Base-by-base conservation (phyloP, 2,113 vertebrate genomes). In the Gadus chalcogrammus region DNA sequence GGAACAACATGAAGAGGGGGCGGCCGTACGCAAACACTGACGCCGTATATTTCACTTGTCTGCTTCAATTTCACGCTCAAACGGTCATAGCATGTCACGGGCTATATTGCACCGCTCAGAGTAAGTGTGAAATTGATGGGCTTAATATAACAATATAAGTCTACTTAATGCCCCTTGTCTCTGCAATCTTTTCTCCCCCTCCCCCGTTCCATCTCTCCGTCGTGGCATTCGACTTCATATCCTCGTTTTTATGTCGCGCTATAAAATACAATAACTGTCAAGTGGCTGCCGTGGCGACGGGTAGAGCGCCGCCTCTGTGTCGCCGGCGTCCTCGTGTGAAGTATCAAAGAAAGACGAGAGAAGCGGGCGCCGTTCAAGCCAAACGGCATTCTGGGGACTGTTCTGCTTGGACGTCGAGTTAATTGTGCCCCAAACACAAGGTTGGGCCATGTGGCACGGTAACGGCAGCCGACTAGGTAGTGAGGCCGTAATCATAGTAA, bases 11-110 rank as follows among this genome's bases (percentile, higher is more conserved):
- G 7, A 48, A 48, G 1, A 42, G 38, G 6, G 42, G 42, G 2
- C 42, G 8, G 42, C 9, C 42, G 9, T 48, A 48, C 42, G 55
- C 16, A 16, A 13, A 58, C 16, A 58, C 15, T 56, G 7, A 12
- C 3, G 16, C 53, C 0, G 31, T 69, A 69, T 82, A 78, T 79
- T 80, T 84, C 77, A 80, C 75, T 84, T 86, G 79, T 84, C 79
- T 85, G 86, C 82, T 83, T 82, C 81, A 89, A 84, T 89, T 84
- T 86, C 84, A 89, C 84, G 80, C 82, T 80, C 79, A 84, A 72
- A 74, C 74, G 84, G 82, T 85, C 84, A 68, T 62, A 65, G 65
- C 64, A 20, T 84, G 83, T 87, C 79, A 48, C 42, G 68, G 69
- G 55, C 6, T 58, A 64, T 81, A 78, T 80, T 87, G 84, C 82